These are phyloP conservation scores for Polyergus mexicanus DNA, from an alignment of 1,140 invertebrate genomes.

Conservation along the genomic window DNA sequence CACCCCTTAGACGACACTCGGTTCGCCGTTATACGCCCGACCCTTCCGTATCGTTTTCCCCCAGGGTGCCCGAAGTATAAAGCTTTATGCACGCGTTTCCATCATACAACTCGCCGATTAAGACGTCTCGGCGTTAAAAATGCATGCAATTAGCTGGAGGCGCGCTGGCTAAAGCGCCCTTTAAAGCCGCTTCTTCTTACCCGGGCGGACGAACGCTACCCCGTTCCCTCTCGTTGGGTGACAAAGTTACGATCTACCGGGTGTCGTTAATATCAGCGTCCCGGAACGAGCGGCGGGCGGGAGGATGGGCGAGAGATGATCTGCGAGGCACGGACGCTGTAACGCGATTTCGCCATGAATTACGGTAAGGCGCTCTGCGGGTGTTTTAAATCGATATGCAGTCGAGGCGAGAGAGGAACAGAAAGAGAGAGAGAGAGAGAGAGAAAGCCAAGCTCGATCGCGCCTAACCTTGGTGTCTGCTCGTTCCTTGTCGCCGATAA, in stretches of 20 bases:
- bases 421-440: slow-evolving; percentile 14
- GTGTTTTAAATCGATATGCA: slow-evolving; percentile 73
- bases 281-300: slow-evolving; percentile 31
- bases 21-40: not conserved
- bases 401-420: slow-evolving; percentile 20
- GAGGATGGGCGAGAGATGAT: slow-evolving; percentile 70
- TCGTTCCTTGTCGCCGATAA: slow-evolving; percentile 70
- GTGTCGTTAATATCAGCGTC: slow-evolving; percentile 80
- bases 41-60: slow-evolving; percentile 63
- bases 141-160: slow-evolving; percentile 80
- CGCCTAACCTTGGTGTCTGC: slow-evolving; percentile 74
- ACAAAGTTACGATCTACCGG: slow-evolving; percentile 83
- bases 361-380: slow-evolving; percentile 65
- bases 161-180: slow-evolving; percentile 58
- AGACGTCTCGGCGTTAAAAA: slow-evolving; percentile 80
- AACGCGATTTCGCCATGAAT: slow-evolving; percentile 77
- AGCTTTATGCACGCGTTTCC: slow-evolving; percentile 77
- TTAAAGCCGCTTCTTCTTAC: slow-evolving; percentile 67
- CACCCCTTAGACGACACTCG: slow-evolving; percentile 52
- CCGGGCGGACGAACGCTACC: slow-evolving; percentile 32
- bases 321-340: slow-evolving; percentile 71
- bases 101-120: slow-evolving; percentile 79
- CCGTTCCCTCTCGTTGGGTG: slow-evolving; percentile 71
- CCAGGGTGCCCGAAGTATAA: slow-evolving; percentile 65
- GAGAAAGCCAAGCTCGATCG: slow-evolving; percentile 54